Percentiles rank a stretch among this genome's conserved stretches.
Conservation (phyloP, 92 coral and sea anemone genomes). For the Zoanthus sansibaricus region DNA sequence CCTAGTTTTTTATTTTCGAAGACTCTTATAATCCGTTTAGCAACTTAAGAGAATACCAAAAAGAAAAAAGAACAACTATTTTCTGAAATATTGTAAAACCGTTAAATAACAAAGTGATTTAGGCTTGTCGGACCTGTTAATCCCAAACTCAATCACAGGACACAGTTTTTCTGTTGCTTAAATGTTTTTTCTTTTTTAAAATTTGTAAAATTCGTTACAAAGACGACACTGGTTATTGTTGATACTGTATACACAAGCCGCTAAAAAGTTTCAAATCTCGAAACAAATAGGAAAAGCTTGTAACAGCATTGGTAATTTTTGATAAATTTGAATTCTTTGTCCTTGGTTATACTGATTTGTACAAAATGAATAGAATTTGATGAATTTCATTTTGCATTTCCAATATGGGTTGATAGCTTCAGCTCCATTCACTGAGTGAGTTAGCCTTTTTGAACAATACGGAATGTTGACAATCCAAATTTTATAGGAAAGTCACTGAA, state of each 20-base stretch:
- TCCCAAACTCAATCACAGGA: not conserved
- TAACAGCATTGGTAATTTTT: too few relatives aligned
- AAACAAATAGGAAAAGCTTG: too few relatives aligned
- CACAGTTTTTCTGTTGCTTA: not conserved
- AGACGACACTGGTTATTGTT: not conserved
- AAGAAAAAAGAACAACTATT: too few relatives aligned
- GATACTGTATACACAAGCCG: not conserved
- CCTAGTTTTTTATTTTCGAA: too few relatives aligned
- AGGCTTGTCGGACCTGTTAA: too few relatives aligned
- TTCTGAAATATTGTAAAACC: too few relatives aligned
- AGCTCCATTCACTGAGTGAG: not conserved
- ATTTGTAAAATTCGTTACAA: not conserved
- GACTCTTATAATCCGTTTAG: too few relatives aligned
- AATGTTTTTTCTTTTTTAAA: not conserved
- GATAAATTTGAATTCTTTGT: too few relatives aligned
- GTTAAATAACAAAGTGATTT: too few relatives aligned
- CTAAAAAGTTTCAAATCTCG: not conserved
- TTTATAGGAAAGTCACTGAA: not conserved
- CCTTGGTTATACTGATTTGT: too few relatives aligned
- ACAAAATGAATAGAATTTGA: not conserved
- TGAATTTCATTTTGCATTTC: not conserved
- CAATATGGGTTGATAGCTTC: not conserved
- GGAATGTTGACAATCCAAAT: not conserved
- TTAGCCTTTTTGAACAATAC: not conserved
- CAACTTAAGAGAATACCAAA: too few relatives aligned